These are phyloP conservation scores for Bimastos eiseni DNA, from an alignment of 2,888 invertebrate genomes.

Conservation along the genomic window DNA sequence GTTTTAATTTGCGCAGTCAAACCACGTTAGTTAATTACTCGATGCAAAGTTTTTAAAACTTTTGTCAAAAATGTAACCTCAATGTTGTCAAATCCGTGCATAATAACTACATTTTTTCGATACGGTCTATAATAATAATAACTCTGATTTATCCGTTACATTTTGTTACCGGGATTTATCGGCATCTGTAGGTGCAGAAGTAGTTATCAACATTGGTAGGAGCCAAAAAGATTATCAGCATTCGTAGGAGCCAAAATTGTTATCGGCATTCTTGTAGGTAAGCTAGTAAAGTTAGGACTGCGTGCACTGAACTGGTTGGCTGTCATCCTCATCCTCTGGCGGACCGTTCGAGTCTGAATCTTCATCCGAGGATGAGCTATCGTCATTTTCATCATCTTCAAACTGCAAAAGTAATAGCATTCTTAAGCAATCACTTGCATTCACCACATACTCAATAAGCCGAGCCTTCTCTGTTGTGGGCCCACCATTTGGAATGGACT, in stretches of 20 bases:
- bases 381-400: slow-evolving; percentile 21
- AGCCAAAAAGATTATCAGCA: background rate
- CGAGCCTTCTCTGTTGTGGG: too few species aligned
- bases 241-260: background rate
- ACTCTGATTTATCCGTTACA: background rate
- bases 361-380: background rate
- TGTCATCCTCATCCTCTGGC: background rate
- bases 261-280: too few species aligned
- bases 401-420: slow-evolving; percentile 9
- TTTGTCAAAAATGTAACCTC: too few species aligned
- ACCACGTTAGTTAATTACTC: background rate
- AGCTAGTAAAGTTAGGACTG: background rate
- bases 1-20: too few species aligned
- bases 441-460: background rate
- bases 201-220: too few species aligned
- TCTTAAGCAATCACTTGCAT: background rate
- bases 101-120: background rate
- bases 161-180: background rate
- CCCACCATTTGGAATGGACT: too few species aligned
- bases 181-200: too few species aligned
- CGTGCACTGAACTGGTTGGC: background rate
- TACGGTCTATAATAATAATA: background rate
- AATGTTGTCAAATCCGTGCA: background rate
- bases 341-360: slow-evolving; percentile 4
- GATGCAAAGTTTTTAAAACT: background rate